Base-by-base conservation (phyloP, 2,888 invertebrate species). In the Andrena chrysosceles region DNA sequence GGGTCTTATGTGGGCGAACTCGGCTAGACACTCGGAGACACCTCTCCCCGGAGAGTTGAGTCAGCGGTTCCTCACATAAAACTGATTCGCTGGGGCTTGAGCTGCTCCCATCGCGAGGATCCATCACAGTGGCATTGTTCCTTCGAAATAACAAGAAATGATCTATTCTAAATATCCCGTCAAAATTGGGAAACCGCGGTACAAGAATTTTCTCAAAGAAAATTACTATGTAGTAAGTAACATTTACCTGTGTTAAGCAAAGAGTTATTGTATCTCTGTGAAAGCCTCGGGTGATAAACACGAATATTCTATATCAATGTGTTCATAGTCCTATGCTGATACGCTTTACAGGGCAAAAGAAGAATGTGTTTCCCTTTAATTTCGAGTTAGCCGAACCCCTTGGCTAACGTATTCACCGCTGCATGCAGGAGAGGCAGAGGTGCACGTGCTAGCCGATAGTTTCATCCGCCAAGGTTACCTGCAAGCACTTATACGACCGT, bases 1-100 rank as follows among this genome's bases (percentile, higher is more conserved):
- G 81, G 76, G 78, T 49, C 67, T 79, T 63, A 85, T 85, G 90
- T 90, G 89, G 90, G 90, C 90, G 90, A 86, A 88, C 84, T 88
- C 84, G 87, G 79, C 87, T 87, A 88, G 89, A 90, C 88, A 77
- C 80, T 81, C 83, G 64, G 84, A 82, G 85, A 81, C 79, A 87
- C 85, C 89, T 86, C 81, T 84, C 85, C 81, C 80, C 64, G 33
- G 29, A 29, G 29, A 77, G 86, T 90, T 88, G 89, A 89, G 89
- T 89, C 88, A 88, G 89, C 86, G 75, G 77, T 83, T 83, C 84
- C 84, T 85, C 70, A 66, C 77, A 77, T 79, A 72, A 88, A 79
- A 80, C 69, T 70, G 70, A 87, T 79, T 77, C 69, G 64, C 59
- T 70, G 69, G 72, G 63, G 49, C 56, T 63, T 54, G 64, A 26